These are phyloP conservation scores for Lycorma delicatula DNA, from an alignment of 1,140 invertebrate species.

Conservation along the genomic window DNA sequence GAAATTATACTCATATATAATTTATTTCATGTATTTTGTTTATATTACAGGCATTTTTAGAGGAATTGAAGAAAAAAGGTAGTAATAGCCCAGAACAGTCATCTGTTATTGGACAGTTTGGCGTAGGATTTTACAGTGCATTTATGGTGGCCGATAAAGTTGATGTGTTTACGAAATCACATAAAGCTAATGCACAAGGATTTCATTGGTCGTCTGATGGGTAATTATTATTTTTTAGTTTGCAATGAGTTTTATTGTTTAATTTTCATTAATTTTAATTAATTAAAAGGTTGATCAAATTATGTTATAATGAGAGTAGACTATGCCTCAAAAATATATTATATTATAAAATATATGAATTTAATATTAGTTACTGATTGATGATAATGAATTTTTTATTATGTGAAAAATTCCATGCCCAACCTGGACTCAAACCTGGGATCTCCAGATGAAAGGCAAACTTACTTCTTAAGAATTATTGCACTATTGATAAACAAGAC, in stretches of 20 bases:
- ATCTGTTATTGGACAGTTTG: conserved; percentile 99
- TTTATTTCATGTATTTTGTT: neutral
- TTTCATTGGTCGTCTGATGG: conserved; percentile 86
- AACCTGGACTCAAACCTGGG: too few species aligned
- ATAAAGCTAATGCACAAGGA: conserved; percentile 51
- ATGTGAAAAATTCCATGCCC: too few species aligned
- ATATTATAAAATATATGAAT: too few species aligned
- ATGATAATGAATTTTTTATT: too few species aligned
- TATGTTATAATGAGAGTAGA: too few species aligned
- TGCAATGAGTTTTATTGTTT: too few species aligned
- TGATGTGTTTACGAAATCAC: conserved; percentile 75
- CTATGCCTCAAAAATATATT: too few species aligned
- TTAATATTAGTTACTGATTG: too few species aligned
- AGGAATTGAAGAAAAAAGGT: conserved; percentile 67
- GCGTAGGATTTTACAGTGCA: conserved; percentile 94
- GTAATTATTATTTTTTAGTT: conserved; percentile 40
- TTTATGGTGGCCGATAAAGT: conserved; percentile 96
- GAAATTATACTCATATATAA: neutral
- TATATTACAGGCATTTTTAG: conserved; percentile 65
- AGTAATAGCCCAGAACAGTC: too few species aligned
- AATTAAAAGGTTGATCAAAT: neutral
- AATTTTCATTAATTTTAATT: neutral
- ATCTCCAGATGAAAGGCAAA: too few species aligned
- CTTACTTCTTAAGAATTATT: too few species aligned
- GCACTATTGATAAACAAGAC: too few species aligned